Evolutionary conservation across 2,797 vertebrate genomes (phyloP).

Genomic region (Cossypha dichroa): DNA sequence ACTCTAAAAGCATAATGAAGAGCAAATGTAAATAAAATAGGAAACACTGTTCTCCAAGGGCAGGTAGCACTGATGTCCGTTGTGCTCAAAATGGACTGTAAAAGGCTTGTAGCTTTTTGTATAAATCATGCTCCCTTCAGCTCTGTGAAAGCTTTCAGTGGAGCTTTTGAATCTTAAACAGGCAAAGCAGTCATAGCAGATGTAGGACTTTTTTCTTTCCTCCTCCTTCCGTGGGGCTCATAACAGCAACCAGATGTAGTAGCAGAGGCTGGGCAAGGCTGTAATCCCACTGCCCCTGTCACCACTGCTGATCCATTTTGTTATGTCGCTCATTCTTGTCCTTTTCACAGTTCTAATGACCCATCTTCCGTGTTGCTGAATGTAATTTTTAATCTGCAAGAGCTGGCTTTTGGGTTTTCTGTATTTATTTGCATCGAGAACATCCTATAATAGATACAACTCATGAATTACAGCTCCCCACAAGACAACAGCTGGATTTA

Average conservation of each 20-base stretch:
- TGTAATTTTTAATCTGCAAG: neutral
- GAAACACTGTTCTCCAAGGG: neutral
- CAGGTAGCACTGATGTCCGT: conserved; percentile 20
- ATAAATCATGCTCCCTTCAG: conserved; percentile 6
- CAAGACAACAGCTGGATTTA: neutral
- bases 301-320: neutral
- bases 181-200: neutral
- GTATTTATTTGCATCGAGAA: neutral
- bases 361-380: neutral
- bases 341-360: neutral
- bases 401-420: neutral
- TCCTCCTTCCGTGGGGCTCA: neutral
- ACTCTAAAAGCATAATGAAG: conserved; percentile 30
- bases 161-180: conserved; percentile 3
- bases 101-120: conserved; percentile 27
- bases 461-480: neutral
- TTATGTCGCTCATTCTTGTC: neutral
- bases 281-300: neutral
- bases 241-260: neutral
- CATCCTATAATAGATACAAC: neutral
- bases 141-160: conserved; percentile 22
- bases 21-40: conserved; percentile 37
- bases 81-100: conserved; percentile 17
- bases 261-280: neutral
- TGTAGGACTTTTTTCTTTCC: neutral